phyloP scores from a whole-genome alignment of 2,888 invertebrate genomes.

The Geophilus truncorum region DNA sequence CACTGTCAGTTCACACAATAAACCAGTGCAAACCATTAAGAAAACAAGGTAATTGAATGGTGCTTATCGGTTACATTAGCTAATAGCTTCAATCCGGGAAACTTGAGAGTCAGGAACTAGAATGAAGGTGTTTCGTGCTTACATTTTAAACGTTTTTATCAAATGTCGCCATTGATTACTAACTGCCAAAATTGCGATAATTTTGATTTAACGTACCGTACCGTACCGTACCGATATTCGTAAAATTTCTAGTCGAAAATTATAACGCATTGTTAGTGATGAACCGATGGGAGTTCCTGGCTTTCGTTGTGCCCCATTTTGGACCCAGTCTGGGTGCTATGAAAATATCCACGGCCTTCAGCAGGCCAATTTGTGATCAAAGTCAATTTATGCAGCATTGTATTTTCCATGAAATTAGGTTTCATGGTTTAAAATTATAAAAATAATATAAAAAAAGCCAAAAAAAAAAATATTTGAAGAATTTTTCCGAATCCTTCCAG shows the following conservation, averaged over 20 bases:
- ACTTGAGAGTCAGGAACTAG: conserved; percentile 1
- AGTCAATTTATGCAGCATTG: conserved; percentile 34
- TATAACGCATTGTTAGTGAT: too few relatives aligned
- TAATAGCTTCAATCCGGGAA: neutral
- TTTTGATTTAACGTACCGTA: too few relatives aligned
- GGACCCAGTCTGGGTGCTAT: conserved; percentile 33
- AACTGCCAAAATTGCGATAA: too few relatives aligned
- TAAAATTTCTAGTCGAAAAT: neutral
- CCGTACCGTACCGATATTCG: too few relatives aligned
- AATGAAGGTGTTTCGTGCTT: neutral
- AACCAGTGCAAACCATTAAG: neutral
- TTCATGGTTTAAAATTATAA: conserved; percentile 11
- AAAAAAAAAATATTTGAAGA: conserved; percentile 27
- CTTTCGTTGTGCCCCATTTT: neutral
- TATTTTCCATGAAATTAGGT: conserved; percentile 32
- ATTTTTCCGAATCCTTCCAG: conserved; percentile 32
- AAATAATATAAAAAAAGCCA: conserved; percentile 15
- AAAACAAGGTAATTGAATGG: neutral
- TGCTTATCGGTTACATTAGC: neutral
- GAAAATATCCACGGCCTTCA: conserved; percentile 30
- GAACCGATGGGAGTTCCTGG: neutral
- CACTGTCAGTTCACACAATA: too few relatives aligned
- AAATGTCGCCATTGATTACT: too few relatives aligned
- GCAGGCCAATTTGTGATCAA: conserved; percentile 33
- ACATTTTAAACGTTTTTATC: neutral